Conservation (phyloP, 1,140 invertebrate genomes). For the Venturia canescens region DNA sequence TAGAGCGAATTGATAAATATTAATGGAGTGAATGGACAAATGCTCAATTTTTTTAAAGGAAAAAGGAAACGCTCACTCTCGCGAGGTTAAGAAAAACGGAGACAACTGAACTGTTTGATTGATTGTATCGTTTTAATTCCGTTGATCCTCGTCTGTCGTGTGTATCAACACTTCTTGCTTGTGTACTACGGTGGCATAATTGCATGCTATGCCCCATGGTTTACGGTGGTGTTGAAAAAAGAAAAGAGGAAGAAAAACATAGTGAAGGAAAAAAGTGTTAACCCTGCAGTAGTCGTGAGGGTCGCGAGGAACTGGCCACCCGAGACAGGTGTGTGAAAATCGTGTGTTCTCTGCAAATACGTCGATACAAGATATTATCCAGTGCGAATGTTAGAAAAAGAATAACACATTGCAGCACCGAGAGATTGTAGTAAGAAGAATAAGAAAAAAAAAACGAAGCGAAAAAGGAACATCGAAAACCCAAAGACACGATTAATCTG, state of each 20-base stretch:
- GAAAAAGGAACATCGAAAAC: conserved; percentile 12
- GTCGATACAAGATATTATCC: conserved; percentile 6
- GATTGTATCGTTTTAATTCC: too few species aligned
- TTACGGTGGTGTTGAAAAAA: too few species aligned
- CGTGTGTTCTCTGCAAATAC: background rate
- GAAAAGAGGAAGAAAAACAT: background rate
- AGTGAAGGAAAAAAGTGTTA: background rate
- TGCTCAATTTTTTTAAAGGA: too few species aligned
- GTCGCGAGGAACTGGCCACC: conserved; percentile 12
- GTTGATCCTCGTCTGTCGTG: too few species aligned
- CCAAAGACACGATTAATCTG: background rate
- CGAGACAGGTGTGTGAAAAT: conserved; percentile 21
- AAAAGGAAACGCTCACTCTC: too few species aligned
- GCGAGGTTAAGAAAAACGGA: too few species aligned
- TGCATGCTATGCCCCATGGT: background rate
- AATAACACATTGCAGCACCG: background rate
- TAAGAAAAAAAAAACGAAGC: background rate
- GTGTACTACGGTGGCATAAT: background rate
- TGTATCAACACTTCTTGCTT: background rate
- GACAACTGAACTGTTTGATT: too few species aligned
- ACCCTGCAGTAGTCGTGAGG: conserved; percentile 6
- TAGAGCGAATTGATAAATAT: too few species aligned
- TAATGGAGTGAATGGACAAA: too few species aligned
- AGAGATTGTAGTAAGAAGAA: background rate
- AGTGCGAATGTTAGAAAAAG: background rate